These are phyloP conservation scores for Vanessa tameamea DNA, from an alignment of 1,140 invertebrate species.

Conservation along the genomic window DNA sequence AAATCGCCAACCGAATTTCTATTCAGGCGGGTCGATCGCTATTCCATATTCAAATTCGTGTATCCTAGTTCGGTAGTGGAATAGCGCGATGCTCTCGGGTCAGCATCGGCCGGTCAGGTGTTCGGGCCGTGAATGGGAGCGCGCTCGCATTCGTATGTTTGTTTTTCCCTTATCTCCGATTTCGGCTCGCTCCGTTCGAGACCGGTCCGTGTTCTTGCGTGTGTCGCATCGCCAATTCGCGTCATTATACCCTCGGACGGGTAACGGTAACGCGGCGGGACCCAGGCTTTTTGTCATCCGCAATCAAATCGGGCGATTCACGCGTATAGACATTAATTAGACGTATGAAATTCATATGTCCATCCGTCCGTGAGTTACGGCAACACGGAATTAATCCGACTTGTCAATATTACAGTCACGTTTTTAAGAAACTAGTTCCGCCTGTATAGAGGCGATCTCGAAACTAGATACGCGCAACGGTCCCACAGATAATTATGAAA, in stretches of 20 bases:
- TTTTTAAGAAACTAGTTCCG: slow-evolving; percentile 40
- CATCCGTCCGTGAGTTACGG: slow-evolving; percentile 40
- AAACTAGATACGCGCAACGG: slow-evolving; percentile 34
- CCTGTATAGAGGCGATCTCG: slow-evolving; percentile 14
- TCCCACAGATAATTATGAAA: slow-evolving; percentile 63
- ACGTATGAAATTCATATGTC: slow-evolving; percentile 54
- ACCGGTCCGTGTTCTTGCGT: slow-evolving; percentile 62
- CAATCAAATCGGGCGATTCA: slow-evolving; percentile 44
- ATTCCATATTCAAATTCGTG: slow-evolving; percentile 23
- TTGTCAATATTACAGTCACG: slow-evolving; percentile 44
- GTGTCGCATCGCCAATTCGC: slow-evolving; percentile 60
- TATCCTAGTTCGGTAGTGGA: slow-evolving; percentile 13
- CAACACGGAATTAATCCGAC: slow-evolving; percentile 53
- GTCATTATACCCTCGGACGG: slow-evolving; percentile 50
- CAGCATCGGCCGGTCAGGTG: slow-evolving; percentile 43
- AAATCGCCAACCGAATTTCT: background rate
- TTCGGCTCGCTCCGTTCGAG: slow-evolving; percentile 52
- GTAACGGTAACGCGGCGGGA: slow-evolving; percentile 56
- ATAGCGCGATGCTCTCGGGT: background rate
- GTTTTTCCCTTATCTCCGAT: slow-evolving; percentile 61
- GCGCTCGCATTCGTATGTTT: slow-evolving; percentile 50
- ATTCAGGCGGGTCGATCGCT: background rate
- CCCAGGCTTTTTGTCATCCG: slow-evolving; percentile 49
- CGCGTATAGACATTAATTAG: slow-evolving; percentile 49
- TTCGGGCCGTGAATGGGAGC: slow-evolving; percentile 48